phyloP scores from a whole-genome alignment of 1,140 invertebrate genomes.

The Zaprionus davidi region DNA sequence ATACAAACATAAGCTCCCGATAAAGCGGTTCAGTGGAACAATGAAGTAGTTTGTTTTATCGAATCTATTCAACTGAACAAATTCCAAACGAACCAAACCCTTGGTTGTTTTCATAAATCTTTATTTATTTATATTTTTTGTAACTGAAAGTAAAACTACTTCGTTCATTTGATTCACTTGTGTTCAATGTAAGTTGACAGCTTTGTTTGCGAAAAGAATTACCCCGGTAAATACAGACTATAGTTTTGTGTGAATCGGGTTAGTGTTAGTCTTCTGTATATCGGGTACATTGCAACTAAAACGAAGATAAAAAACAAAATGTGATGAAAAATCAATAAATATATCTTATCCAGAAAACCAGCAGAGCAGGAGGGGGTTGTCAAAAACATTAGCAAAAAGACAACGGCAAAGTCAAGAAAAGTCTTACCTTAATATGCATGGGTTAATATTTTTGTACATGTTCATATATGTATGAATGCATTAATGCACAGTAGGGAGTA shows the following conservation, averaged over 20 bases:
- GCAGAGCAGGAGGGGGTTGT: neutral
- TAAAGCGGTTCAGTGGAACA: neutral
- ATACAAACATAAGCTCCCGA: neutral
- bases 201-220: neutral
- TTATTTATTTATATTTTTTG: neutral
- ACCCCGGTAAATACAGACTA: neutral
- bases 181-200: neutral
- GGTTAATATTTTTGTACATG: neutral
- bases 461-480: neutral
- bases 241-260: neutral
- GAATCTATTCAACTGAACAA: neutral
- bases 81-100: neutral
- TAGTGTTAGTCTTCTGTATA: neutral
- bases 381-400: neutral
- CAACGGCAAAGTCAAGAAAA: neutral
- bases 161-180: neutral
- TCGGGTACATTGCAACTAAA: neutral
- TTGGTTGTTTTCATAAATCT: neutral
- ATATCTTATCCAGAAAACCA: neutral
- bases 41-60: neutral
- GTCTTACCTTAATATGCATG: neutral
- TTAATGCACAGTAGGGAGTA: neutral
- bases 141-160: neutral
- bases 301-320: neutral
- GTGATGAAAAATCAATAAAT: conserved; percentile 7